phyloP scores from a whole-genome alignment of 2,113 vertebrate genomes.

The Dascyllus trimaculatus region DNA sequence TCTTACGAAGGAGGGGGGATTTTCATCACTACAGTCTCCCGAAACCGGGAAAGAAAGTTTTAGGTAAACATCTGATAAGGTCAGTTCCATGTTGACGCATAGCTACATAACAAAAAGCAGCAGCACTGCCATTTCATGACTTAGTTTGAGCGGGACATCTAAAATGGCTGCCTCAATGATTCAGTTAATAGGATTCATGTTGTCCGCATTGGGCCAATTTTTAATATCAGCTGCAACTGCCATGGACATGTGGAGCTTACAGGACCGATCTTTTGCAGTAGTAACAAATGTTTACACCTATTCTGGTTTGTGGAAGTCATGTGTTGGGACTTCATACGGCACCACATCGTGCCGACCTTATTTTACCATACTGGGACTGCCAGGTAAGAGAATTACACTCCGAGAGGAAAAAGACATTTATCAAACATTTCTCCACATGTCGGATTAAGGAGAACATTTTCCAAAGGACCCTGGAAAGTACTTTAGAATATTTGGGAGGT shows the following conservation, averaged over 20 bases:
- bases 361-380: conserved; percentile 91
- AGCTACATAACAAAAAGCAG: conserved; percentile 58
- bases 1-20: not conserved
- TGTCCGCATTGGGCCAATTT: conserved; percentile 83
- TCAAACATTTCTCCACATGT: conserved; percentile 44
- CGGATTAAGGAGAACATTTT: conserved; percentile 67
- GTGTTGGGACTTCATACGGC: conserved; percentile 86
- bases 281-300: conserved; percentile 89
- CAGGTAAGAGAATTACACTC: conserved; percentile 85
- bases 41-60: conserved; percentile 65
- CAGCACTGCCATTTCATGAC: conserved; percentile 54
- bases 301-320: conserved; percentile 90
- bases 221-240: conserved; percentile 87
- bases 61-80: conserved; percentile 76
- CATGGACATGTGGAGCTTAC: conserved; percentile 90
- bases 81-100: conserved; percentile 39
- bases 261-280: conserved; percentile 87
- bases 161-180: conserved; percentile 88
- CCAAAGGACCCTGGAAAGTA: conserved; percentile 53
- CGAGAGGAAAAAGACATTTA: conserved; percentile 45
- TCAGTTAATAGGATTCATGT: conserved; percentile 88
- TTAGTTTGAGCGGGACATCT: conserved; percentile 17
- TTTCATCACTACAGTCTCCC: not conserved
- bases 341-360: conserved; percentile 90
- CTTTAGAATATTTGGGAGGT: conserved; percentile 72